Base-by-base conservation (phyloP, 2,113 vertebrate species). In the Scalopus aquaticus region DNA sequence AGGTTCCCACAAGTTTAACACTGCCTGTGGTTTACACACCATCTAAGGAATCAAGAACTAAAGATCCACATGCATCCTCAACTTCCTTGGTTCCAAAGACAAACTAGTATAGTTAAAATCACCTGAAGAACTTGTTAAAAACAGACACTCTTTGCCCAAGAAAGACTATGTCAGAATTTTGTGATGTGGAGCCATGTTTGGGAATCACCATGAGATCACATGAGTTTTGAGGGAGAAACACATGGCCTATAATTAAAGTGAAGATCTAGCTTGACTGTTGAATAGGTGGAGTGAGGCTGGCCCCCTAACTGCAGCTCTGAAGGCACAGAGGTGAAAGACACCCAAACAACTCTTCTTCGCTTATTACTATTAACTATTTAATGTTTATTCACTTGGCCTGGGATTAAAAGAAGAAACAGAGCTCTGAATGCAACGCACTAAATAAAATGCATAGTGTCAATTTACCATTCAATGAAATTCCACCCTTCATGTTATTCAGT, bases 311-410 rank as follows among this genome's bases (percentile, higher is more conserved):
- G 44, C 13, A 93, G 37, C 51, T 93, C 76, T 77, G 78, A 83
- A 90, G 13, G 73, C 39, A 88, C 24, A n/a, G 54, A 64, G 13
- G 22, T 84, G 16, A 86, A 96, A 78, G 19, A 73, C 30, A 76
- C 22, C 42, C 28, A 92, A 42, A 67, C 1, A 73, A 15, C 37
- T 64, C 42, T 90, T 93, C 26, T 80, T 95, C 84, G 64, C 78
- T 95, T 93, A 72, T 69, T 85, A 49, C 12, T 93, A 22, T 93
- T 88, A 94, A 60, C 94, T 94, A 91, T 91, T 94, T 93, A 84
- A 5, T 93, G 11, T 10, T 39, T 84, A 35, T 76, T 49, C 90
- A 54, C 42, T 88, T 96, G 73, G 22, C 60, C 35, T 81, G 49
- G 28, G 3, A 73, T 81, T 90, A 73, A 80, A 93, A 73, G 77